Percentiles rank a stretch among this genome's conserved stretches.
phyloP scores from a whole-genome alignment of 2,113 vertebrate genomes.

The Puntigrus tetrazona region DNA sequence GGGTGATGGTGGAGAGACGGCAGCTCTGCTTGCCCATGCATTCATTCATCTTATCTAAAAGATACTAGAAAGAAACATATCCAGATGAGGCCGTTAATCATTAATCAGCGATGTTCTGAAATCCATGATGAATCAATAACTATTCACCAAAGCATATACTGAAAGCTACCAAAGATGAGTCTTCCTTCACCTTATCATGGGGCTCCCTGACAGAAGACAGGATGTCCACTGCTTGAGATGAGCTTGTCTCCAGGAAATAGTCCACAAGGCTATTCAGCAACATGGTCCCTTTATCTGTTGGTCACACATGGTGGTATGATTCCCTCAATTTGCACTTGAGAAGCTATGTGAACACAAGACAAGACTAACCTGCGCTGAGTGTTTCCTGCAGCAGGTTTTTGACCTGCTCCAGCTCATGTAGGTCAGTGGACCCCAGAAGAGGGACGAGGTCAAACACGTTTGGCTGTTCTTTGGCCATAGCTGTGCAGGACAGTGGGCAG shows the following conservation, averaged over 20 bases:
- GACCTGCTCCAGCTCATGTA: conserved; percentile 85
- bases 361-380: conserved; percentile 82
- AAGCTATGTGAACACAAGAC: neutral
- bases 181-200: conserved; percentile 88
- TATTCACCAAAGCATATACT: neutral
- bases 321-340: neutral
- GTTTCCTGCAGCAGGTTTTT: conserved; percentile 83
- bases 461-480: conserved; percentile 85
- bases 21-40: conserved; percentile 81
- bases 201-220: conserved; percentile 90
- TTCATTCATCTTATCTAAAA: conserved; percentile 95
- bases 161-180: neutral
- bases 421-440: conserved; percentile 86
- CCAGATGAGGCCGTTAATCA: conserved; percentile 8
- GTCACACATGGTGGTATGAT: neutral
- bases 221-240: conserved; percentile 84
- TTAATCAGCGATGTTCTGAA: neutral
- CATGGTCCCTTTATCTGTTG: conserved; percentile 87
- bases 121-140: neutral
- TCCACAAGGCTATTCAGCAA: conserved; percentile 90
- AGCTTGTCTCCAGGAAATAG: conserved; percentile 87
- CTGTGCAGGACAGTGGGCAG: conserved; percentile 44
- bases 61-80: conserved; percentile 71
- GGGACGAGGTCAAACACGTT: conserved; percentile 86
- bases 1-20: conserved; percentile 80